phyloP scores from a whole-genome alignment of 2,797 vertebrate genomes.

The Pseudochirops corinnae region DNA sequence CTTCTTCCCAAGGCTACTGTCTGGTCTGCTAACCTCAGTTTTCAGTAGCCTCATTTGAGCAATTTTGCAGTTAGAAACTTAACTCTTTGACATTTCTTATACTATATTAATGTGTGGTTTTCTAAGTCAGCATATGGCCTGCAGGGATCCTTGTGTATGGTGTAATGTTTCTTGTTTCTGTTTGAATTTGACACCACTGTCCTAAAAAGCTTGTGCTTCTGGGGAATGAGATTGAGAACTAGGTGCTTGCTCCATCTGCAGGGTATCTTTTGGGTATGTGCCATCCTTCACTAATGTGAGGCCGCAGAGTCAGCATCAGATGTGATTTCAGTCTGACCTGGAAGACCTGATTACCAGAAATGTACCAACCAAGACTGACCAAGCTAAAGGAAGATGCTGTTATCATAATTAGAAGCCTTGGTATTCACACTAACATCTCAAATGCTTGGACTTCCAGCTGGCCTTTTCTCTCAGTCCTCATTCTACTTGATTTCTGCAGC shows the following conservation, averaged over 20 bases:
- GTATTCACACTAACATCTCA: neutral
- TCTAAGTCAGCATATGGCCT: neutral
- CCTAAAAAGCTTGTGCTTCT: neutral
- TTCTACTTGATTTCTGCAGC: neutral
- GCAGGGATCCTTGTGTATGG: neutral
- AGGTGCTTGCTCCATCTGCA: neutral
- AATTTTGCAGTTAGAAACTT: too few species aligned
- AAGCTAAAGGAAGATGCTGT: neutral
- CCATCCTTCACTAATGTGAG: too few species aligned
- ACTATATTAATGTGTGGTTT: neutral
- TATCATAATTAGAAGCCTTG: neutral
- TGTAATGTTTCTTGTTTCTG: neutral
- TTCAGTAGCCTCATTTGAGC: too few species aligned
- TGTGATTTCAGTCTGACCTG: neutral
- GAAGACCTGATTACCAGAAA: neutral
- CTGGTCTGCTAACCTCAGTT: too few species aligned
- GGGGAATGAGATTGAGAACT: neutral
- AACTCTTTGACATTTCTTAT: too few species aligned
- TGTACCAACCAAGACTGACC: neutral
- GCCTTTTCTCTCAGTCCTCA: neutral
- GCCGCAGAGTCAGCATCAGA: neutral
- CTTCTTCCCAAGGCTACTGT: too few species aligned
- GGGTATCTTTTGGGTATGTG: neutral
- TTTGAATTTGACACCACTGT: neutral
- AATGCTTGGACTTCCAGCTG: neutral